Base-by-base conservation (phyloP, 2,888 invertebrate genomes). In the Tinea trinotella region DNA sequence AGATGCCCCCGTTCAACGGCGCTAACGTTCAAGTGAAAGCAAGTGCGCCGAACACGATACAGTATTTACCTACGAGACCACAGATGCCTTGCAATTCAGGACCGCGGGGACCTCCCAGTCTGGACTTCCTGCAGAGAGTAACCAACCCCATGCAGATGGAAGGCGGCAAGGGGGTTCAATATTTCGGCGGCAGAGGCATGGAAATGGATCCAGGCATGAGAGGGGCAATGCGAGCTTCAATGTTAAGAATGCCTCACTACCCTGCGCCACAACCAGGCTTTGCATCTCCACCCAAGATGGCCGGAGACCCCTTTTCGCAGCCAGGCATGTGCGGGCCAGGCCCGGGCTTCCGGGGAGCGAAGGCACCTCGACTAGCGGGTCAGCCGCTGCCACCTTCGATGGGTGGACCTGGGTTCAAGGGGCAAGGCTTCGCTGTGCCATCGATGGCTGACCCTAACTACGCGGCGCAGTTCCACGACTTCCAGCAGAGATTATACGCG, bases 1-100 rank as follows among this genome's bases (percentile, higher is more conserved):
- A 86, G 59, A 86, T 86, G 86, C 76, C 84, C 12, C 90, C 90
- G 6, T 89, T 88, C 64, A 90, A 88, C 69, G 88, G 87, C 6
- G 86, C 87, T 7, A 97, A 95, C 76, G 93, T 96, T 40, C 95
- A 96, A 81, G 97, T 98, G 19, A 98, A 98, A 80, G 94, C 98
- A 7, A 97, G 95, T 76, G 97, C 98, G 9, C 98, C 98, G 0
- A 98, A 98, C 79, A 98, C 98, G 34, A 98, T 98, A 71, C 98
- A 98, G 87, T 98, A 98, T 88, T 90, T 98, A 75, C 98, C 98
- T 17, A 95, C 97, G 53, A 90, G 97, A 79, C 95, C 97, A n/a
- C 96, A 96, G 71, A 91, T 92, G 65, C 89, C 90, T 9, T 90
- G 90, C 66, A 88, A 89, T 57, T 85, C 88, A 22, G 90, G 89